Evolutionary conservation across 2,113 vertebrate species (phyloP).

Genomic region (Pristiophorus japonicus): DNA sequence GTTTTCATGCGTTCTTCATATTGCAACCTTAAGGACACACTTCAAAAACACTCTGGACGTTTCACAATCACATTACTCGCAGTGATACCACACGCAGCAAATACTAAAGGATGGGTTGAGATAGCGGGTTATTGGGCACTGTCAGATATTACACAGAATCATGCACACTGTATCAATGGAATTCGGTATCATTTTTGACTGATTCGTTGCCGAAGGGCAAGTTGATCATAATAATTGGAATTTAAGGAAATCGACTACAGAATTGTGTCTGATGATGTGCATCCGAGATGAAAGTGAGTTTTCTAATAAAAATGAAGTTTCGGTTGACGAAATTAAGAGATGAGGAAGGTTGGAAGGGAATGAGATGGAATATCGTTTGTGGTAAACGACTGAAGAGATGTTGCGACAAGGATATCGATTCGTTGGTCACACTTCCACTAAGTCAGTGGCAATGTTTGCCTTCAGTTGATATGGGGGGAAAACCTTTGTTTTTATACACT

Average conservation of each 20-base stretch:
- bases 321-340: neutral
- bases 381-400: neutral
- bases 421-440: neutral
- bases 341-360: too few relatives aligned
- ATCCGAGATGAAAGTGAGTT: too few relatives aligned
- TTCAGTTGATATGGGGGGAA: neutral
- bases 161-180: neutral
- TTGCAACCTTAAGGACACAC: neutral
- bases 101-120: neutral
- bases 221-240: neutral
- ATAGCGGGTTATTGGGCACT: neutral
- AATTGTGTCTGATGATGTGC: neutral
- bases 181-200: neutral
- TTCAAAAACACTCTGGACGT: neutral
- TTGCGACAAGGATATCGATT: neutral
- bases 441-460: neutral
- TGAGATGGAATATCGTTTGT: neutral
- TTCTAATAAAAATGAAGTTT: slow-evolving; percentile 10
- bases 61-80: neutral
- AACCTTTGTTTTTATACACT: neutral
- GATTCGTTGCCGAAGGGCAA: neutral
- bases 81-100: neutral
- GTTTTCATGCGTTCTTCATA: neutral
- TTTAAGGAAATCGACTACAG: neutral
- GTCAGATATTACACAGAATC: neutral